Conservation (phyloP, 2,113 vertebrate species). For the Eurypyga helias region DNA sequence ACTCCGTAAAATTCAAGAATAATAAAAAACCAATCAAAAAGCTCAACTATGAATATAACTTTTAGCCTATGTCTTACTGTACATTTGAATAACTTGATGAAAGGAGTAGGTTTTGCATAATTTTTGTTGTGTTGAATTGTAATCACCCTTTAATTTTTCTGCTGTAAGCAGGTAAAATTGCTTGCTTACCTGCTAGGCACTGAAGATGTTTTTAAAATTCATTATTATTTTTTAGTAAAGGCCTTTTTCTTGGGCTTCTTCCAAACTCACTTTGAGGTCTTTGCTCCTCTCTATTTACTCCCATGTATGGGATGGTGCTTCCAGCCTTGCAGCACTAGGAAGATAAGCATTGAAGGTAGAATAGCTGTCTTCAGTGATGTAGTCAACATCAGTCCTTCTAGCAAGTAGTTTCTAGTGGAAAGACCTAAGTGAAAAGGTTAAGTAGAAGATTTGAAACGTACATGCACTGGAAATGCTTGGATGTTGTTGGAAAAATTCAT, state of each 20-base stretch:
- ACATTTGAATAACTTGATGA: neutral
- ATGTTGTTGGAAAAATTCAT: neutral
- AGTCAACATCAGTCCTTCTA: neutral
- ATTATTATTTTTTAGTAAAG: neutral
- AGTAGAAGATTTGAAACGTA: neutral
- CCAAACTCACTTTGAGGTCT: neutral
- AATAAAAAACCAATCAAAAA: neutral
- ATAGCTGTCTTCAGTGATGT: neutral
- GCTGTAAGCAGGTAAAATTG: neutral
- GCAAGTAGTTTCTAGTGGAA: neutral
- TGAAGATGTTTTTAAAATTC: neutral
- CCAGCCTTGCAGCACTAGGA: neutral
- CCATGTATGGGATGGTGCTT: accelerated
- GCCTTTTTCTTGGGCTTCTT: neutral
- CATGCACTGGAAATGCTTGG: neutral
- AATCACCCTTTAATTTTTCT: neutral
- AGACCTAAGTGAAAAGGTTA: neutral
- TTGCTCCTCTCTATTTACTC: neutral
- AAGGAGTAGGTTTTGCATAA: neutral
- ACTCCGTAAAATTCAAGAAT: neutral
- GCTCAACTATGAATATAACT: neutral
- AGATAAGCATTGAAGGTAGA: neutral
- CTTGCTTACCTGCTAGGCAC: neutral
- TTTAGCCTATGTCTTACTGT: neutral
- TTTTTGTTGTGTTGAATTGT: neutral